Evolutionary conservation across 1,140 invertebrate genomes (phyloP).

Genomic region (Drosophila ananassae): DNA sequence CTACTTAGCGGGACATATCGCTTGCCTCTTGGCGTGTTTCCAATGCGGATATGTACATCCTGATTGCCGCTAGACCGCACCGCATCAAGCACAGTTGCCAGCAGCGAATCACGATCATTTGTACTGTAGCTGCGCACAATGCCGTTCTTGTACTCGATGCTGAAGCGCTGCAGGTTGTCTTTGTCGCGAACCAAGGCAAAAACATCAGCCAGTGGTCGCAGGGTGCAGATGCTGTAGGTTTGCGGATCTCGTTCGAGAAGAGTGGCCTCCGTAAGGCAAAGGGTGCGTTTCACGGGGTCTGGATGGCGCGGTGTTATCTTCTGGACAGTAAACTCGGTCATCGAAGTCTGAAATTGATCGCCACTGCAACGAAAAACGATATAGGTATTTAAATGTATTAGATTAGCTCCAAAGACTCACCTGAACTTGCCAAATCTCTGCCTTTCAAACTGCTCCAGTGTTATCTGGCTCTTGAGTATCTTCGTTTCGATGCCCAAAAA

Average conservation of each 20-base stretch:
- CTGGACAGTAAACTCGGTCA: constrained; percentile 96
- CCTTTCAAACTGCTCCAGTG: constrained; percentile 92
- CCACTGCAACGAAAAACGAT: constrained; percentile 85
- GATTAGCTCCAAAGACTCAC: constrained; percentile 84
- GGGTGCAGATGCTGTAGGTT: constrained; percentile 94
- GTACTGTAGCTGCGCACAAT: constrained; percentile 94
- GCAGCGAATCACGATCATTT: constrained; percentile 93
- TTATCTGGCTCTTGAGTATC: constrained; percentile 92
- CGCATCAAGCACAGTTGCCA: constrained; percentile 98
- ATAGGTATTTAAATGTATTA: not conserved
- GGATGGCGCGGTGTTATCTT: constrained; percentile 92
- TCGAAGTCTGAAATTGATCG: constrained; percentile 95
- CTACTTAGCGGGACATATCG: constrained; percentile 94
- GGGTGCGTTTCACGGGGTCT: constrained; percentile 91
- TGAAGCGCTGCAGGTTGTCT: constrained; percentile 96
- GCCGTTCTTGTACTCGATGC: constrained; percentile 97
- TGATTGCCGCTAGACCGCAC: constrained; percentile 98
- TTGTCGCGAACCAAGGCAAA: constrained; percentile 96
- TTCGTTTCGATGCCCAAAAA: constrained; percentile 93
- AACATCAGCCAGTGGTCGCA: constrained; percentile 94
- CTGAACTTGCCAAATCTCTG: constrained; percentile 96
- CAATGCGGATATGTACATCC: constrained; percentile 98
- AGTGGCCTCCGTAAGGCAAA: constrained; percentile 98
- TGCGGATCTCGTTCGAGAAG: constrained; percentile 98
- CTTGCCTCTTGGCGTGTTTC: constrained; percentile 91